Conservation (phyloP, 1,140 invertebrate genomes). For the Cylas formicarius region DNA sequence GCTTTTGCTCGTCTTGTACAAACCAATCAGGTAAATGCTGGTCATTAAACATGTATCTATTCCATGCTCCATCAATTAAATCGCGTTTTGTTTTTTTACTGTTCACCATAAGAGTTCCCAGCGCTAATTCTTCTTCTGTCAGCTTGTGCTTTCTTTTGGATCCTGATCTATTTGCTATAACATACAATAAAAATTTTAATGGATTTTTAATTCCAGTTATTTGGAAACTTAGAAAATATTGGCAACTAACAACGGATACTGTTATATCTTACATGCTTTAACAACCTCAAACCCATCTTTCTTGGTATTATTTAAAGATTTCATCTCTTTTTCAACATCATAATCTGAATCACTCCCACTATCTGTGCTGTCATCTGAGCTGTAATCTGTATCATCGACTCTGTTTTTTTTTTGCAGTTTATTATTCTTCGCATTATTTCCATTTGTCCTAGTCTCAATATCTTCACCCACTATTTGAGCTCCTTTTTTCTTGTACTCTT, state of each 20-base stretch:
- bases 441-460: conserved; percentile 10
- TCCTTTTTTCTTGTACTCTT: conserved; percentile 67
- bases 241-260: background rate
- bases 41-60: conserved; percentile 84
- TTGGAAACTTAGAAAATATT: background rate
- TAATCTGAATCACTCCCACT: conserved; percentile 51
- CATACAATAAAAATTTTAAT: conserved; percentile 1
- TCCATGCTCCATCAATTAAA: conserved; percentile 82
- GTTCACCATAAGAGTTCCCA: conserved; percentile 77
- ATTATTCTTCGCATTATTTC: conserved; percentile 24
- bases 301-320: conserved; percentile 34
- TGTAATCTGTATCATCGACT: conserved; percentile 32
- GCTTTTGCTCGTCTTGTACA: conserved; percentile 84
- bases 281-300: conserved; percentile 64
- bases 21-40: conserved; percentile 94
- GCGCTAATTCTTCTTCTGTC: conserved; percentile 75
- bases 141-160: conserved; percentile 74
- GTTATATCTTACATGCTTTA: conserved; percentile 42
- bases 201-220: background rate
- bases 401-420: conserved; percentile 32
- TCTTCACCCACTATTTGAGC: conserved; percentile 33
- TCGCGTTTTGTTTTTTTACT: conserved; percentile 82
- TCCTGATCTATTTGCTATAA: conserved; percentile 43
- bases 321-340: conserved; percentile 49
- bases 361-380: conserved; percentile 28